phyloP scores from a whole-genome alignment of 2,888 invertebrate genomes.

The Zonitis immaculata region DNA sequence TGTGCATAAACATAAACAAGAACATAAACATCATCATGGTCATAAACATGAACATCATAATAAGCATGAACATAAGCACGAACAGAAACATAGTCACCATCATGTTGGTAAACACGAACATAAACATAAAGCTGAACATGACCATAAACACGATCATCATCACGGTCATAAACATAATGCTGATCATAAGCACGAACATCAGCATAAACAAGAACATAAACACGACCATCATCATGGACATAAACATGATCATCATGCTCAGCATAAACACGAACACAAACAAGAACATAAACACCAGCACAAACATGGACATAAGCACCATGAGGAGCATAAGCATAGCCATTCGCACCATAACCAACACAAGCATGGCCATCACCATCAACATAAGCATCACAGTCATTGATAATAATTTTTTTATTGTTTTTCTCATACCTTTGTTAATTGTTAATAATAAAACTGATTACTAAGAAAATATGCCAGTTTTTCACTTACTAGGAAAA shows the following conservation, averaged over 20 bases:
- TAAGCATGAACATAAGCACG: slow-evolving; percentile 24
- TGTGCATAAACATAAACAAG: slow-evolving; percentile 35
- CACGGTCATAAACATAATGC: slow-evolving; percentile 28
- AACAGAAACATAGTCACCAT: slow-evolving; percentile 25
- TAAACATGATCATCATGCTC: slow-evolving; percentile 25
- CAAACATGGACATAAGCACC: slow-evolving; percentile 25
- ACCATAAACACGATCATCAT: slow-evolving; percentile 25
- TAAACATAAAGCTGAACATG: slow-evolving; percentile 19
- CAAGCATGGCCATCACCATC: slow-evolving; percentile 28
- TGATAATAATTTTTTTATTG: slow-evolving; percentile 12
- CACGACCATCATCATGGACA: slow-evolving; percentile 29
- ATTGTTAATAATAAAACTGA: not conserved
- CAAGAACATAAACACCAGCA: slow-evolving; percentile 25
- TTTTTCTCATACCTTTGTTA: not conserved
- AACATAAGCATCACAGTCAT: slow-evolving; percentile 22
- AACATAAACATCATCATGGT: slow-evolving; percentile 31
- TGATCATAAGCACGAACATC: slow-evolving; percentile 29
- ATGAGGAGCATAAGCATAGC: slow-evolving; percentile 24
- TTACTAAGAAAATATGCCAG: slow-evolving; percentile 17
- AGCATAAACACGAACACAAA: slow-evolving; percentile 24
- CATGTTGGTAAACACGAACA: slow-evolving; percentile 26
- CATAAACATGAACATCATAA: slow-evolving; percentile 25
- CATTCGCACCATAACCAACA: slow-evolving; percentile 31
- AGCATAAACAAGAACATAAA: slow-evolving; percentile 31
- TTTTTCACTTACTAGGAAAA: too few relatives aligned